These are phyloP conservation scores for Palythoa grandiflora DNA, from an alignment of 92 coral and sea anemone species.

Conservation along the genomic window DNA sequence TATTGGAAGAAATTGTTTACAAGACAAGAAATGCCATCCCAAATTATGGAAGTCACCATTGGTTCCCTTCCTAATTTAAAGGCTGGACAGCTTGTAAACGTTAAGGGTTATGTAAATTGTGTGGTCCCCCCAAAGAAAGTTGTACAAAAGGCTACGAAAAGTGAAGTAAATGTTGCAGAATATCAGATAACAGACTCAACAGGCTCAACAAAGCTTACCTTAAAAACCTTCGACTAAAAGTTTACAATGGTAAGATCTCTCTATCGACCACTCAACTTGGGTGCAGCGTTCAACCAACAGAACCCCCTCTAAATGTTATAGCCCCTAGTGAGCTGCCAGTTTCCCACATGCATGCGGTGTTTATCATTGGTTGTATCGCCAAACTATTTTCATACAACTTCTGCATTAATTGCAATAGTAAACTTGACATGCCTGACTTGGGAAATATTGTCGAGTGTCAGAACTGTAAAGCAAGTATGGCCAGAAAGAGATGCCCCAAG, in stretches of 20 bases:
- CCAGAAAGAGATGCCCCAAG: constrained; percentile 40
- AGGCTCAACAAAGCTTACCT: constrained; percentile 3
- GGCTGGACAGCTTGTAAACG: constrained; percentile 12
- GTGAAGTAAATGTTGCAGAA: constrained; percentile 8
- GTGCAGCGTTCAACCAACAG: not conserved
- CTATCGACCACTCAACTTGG: not conserved
- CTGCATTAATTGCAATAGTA: constrained; percentile 12
- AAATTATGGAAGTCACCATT: constrained; percentile 10
- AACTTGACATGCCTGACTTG: constrained; percentile 2
- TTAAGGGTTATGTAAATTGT: constrained; percentile 28
- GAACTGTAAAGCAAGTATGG: constrained; percentile 55
- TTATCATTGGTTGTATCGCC: not conserved
- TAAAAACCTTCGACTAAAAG: not conserved
- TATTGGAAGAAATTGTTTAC: constrained; percentile 7
- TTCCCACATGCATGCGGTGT: not conserved
- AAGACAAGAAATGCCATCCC: constrained; percentile 11
- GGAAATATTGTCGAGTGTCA: constrained; percentile 31
- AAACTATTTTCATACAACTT: not conserved
- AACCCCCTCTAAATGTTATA: not conserved
- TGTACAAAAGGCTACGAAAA: constrained; percentile 8
- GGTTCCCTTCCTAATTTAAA: constrained; percentile 11
- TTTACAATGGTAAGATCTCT: constrained; percentile 5
- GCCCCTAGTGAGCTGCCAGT: not conserved
- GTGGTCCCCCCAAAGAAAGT: constrained; percentile 12
- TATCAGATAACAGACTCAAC: constrained; percentile 12